Base-by-base conservation (phyloP, 1,140 invertebrate species). In the Drosophila neocordata region DNA sequence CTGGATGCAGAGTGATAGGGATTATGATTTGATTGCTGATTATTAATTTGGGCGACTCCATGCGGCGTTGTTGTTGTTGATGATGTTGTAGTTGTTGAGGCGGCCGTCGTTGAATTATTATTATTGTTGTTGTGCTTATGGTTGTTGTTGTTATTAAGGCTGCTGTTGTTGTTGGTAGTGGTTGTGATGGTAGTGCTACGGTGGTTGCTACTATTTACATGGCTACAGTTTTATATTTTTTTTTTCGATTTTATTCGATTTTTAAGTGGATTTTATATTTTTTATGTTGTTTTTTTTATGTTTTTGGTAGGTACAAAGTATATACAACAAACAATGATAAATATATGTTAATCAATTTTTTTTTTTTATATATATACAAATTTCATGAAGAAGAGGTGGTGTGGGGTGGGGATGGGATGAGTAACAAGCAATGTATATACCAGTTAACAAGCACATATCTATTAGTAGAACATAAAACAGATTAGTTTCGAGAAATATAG, bases 201-300 rank as follows among this genome's bases (percentile, higher is more conserved):
- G 84, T 73, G 85, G 53, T 76, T 88, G 84, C 64, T 90, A 90
- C 88, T 88, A 82, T 90, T 88, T 90, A 90, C 83, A 90, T 84
- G 84, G 79, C 88, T 90, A 90, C 87, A 67, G 24, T 41, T 73
- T 75, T 38, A 22, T 48, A n/a, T n/a, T n/a, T 73, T 75, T 34
- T 27, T 72, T 76, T 61, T 56, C 73, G 65, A 63, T 51, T 75
- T 53, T 64, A 41, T 20, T 60, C 61, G 20, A 53, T 66, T 48
- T 48, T 31, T 31, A 6, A 24, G 27, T 68, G 65, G 84, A 80
- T 69, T 73, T 77, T 79, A 66, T 61, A 69, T 70, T 27, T 75
- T 53, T 24, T 31, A 31, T 31, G 27, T 31, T 4, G 27, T 3
- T 31, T 62, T 59, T 64, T 38, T 63, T 51, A 18, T 51, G 35